Percentiles rank a stretch among this genome's conserved stretches.
phyloP scores from a whole-genome alignment of 2,888 invertebrate species.

The Herminia tarsipennalis region DNA sequence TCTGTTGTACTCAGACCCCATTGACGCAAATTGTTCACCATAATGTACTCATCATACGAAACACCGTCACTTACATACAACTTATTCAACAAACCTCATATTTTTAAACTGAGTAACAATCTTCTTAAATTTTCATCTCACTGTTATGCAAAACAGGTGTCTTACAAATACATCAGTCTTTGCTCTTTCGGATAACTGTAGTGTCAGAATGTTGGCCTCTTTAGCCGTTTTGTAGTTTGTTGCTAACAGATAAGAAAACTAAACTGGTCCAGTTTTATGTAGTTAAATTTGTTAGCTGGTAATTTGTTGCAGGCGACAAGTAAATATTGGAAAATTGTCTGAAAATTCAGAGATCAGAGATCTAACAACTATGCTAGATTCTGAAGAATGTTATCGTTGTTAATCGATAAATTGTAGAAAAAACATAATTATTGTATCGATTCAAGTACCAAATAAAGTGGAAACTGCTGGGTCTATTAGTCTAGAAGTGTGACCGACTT shows the following conservation, averaged over 20 bases:
- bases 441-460: too few relatives aligned
- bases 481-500: too few relatives aligned
- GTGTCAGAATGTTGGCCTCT: slow-evolving; percentile 19
- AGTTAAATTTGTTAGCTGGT: slow-evolving; percentile 28
- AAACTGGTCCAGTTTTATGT: slow-evolving; percentile 29
- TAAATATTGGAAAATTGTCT: too few relatives aligned
- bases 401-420: too few relatives aligned
- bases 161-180: slow-evolving; percentile 24
- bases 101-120: slow-evolving; percentile 28
- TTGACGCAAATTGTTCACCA: slow-evolving; percentile 36
- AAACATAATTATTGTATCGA: too few relatives aligned
- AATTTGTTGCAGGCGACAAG: not conserved
- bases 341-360: too few relatives aligned
- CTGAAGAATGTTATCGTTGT: too few relatives aligned
- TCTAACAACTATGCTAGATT: too few relatives aligned
- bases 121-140: slow-evolving; percentile 24
- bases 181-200: slow-evolving; percentile 31
- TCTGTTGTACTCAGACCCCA: not conserved
- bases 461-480: too few relatives aligned
- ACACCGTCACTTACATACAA: slow-evolving; percentile 10
- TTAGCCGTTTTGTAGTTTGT: slow-evolving; percentile 14
- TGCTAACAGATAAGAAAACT: slow-evolving; percentile 32
- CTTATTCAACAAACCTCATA: slow-evolving; percentile 24
- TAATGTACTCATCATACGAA: slow-evolving; percentile 33
- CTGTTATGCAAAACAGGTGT: slow-evolving; percentile 38